Conservation (phyloP, 2,888 invertebrate genomes). For the Cyaniris semiargus region DNA sequence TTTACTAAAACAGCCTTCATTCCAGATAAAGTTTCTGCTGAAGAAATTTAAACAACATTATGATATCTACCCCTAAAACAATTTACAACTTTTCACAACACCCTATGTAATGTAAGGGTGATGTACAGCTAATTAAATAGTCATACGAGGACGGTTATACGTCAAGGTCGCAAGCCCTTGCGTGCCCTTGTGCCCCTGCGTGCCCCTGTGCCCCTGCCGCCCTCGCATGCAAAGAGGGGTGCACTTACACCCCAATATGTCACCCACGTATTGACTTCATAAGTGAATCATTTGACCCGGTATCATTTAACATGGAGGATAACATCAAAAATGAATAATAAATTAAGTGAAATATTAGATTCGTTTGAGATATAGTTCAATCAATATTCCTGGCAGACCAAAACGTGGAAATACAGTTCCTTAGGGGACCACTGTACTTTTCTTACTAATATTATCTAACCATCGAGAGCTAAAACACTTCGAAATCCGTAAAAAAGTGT, state of each 20-base stretch:
- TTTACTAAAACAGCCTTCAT: too few species aligned
- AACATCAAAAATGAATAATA: neutral
- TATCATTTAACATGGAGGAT: neutral
- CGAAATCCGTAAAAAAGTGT: too few species aligned
- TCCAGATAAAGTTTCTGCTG: too few species aligned
- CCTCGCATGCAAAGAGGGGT: neutral
- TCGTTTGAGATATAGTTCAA: too few species aligned
- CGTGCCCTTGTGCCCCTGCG: too few species aligned
- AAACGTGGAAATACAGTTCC: too few species aligned
- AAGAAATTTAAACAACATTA: too few species aligned
- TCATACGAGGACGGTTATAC: slow-evolving; percentile 27
- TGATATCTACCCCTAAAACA: neutral
- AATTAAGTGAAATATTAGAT: neutral
- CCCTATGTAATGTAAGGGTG: neutral
- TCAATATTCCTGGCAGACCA: too few species aligned
- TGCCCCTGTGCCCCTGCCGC: neutral
- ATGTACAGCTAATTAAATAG: slow-evolving; percentile 21
- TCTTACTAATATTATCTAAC: too few species aligned
- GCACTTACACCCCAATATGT: slow-evolving; percentile 12
- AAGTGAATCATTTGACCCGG: slow-evolving; percentile 3
- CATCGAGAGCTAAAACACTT: too few species aligned
- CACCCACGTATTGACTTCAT: slow-evolving; percentile 6
- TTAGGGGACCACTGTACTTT: too few species aligned
- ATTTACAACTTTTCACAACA: neutral
- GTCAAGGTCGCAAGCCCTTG: slow-evolving; percentile 19